Base-by-base conservation (phyloP, 2,113 vertebrate species). In the Shinisaurus crocodilurus region DNA sequence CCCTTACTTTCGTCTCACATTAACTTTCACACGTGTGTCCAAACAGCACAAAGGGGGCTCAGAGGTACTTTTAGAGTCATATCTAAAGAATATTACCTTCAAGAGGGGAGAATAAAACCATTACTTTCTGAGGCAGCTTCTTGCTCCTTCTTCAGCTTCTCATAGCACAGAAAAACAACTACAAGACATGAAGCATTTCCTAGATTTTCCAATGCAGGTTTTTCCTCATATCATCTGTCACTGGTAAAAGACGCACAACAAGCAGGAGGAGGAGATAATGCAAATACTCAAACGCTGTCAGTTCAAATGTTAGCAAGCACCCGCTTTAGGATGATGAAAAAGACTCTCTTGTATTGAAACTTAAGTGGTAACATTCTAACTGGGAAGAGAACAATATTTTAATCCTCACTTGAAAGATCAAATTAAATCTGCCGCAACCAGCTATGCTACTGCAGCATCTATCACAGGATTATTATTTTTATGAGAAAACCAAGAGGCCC, bases 311-410 rank as follows among this genome's bases (percentile, higher is more conserved):
- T 85, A 88, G 93, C 80, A 76, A 88, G 85, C 74, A 43, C 0
- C 0, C 8, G 63, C 57, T n/a, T 88, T 0, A 0, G 76, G 87
- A 94, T 95, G 95, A 97, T 93, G 92, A 96, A 95, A 96, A 95
- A 94, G 91, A 43, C 84, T 91, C 87, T 92, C 94, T 93, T 92
- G 87, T 94, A 95, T 69, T 88, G 87, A 93, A 95, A 92, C 89
- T 91, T 93, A 95, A 96, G 89, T 90, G 84, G 93, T 85, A 95
- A 88, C 92, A 75, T 93, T 94, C 94, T 93, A 96, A 93, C 92
- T 91, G 92, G 88, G 95, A 91, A 43, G 86, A 92, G 95, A 96
- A 94, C 94, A 96, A 85, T 94, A 96, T 95, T 95, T 96, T 96
- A 97, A 97, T 95, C 95, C 20, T 0, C 82, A 89, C 90, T 86